Evolutionary conservation across 2,797 vertebrate genomes (phyloP), one percentile per base, ranked within the genome.

Genomic region (Pseudochaenichthys georgianus): DNA sequence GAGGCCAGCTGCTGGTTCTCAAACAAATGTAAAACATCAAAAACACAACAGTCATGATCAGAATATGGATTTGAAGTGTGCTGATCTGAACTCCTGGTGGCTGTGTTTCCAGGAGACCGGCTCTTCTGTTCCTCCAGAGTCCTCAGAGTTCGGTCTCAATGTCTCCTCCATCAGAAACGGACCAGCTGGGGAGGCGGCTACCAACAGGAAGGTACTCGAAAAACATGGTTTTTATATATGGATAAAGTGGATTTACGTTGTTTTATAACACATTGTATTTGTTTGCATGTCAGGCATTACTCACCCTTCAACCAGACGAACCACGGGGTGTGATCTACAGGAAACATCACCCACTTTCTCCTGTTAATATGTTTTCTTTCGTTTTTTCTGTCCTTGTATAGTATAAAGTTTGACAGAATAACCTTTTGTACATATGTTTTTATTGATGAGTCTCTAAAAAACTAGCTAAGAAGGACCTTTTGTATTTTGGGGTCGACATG

Each of bases 111-210:
- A 99, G 97, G 94, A 95, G 41, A 91, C 79, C 5, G 91, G 81
- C 21, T 70, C 2, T 1, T 45, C 78, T 43, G 62, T 77, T 64
- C 43, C 75, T 16, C 13, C 55, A 7, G 95, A 96, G 31, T 86
- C 69, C 0, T 66, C 89, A 8, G 95, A 96, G 3, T 96, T 97
- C 38, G 96, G 96, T 61, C 95, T 99, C 78, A 97, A 82, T 34
- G 88, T 98, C 73, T 96, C 95, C 9, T 88, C 96, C 60, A 77
- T 98, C 72, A 84, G 66, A 86, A 89, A 79, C 2, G 84, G 81
- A 66, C 76, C 82, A 64, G 83, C 75, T 46, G 92, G 90, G 57
- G 95, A 95, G 15, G 76, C 78, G 0, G 16, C 55, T 52, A 77
- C 52, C 0, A 83, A 81, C 63, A 95, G 72, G 76, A 96, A 92